phyloP scores from a whole-genome alignment of 1,140 invertebrate genomes.

The Drosophila simulans region DNA sequence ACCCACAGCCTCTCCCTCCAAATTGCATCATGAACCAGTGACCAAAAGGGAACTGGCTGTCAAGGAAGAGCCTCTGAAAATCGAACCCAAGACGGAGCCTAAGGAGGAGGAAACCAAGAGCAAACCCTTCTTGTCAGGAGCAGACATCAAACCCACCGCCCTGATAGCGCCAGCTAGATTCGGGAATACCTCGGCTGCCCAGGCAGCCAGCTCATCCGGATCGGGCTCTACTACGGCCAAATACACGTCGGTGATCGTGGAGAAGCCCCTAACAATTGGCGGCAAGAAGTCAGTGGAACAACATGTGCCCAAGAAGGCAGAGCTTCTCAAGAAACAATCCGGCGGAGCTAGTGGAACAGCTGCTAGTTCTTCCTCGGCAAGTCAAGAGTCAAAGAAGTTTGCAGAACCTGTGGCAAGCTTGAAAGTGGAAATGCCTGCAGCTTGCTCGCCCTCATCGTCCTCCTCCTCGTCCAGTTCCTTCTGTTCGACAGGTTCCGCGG shows the following conservation, averaged over 20 bases:
- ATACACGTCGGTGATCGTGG: slow-evolving; percentile 75
- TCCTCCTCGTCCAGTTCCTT: slow-evolving; percentile 66
- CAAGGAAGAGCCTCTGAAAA: slow-evolving; percentile 14
- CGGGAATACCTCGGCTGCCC: slow-evolving; percentile 7
- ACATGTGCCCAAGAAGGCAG: slow-evolving; percentile 37
- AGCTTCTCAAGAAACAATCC: slow-evolving; percentile 40
- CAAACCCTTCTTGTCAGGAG: slow-evolving; percentile 40
- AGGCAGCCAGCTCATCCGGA: slow-evolving; percentile 1
- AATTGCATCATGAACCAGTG: slow-evolving; percentile 12
- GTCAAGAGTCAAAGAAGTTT: slow-evolving; percentile 59
- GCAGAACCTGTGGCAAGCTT: slow-evolving; percentile 66
- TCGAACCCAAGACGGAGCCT: slow-evolving; percentile 49
- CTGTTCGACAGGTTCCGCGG: slow-evolving; percentile 58
- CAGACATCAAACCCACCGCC: slow-evolving; percentile 47
- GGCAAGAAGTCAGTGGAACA: slow-evolving; percentile 20
- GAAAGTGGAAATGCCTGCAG: slow-evolving; percentile 71
- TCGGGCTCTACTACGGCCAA: slow-evolving; percentile 34
- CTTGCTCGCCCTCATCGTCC: slow-evolving; percentile 74
- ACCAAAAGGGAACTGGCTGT: slow-evolving; percentile 35
- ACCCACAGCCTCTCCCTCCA: background rate
- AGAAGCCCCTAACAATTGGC: slow-evolving; percentile 54
- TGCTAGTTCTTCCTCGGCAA: background rate
- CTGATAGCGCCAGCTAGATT: slow-evolving; percentile 61
- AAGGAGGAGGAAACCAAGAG: slow-evolving; percentile 40
- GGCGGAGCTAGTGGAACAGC: slow-evolving; percentile 8